A percentile compares a stretch with the other conserved stretches of the same genome.
These are phyloP conservation scores for Ochotona curzoniae DNA, from an alignment of 2,113 vertebrate genomes.

Conservation along the genomic window DNA sequence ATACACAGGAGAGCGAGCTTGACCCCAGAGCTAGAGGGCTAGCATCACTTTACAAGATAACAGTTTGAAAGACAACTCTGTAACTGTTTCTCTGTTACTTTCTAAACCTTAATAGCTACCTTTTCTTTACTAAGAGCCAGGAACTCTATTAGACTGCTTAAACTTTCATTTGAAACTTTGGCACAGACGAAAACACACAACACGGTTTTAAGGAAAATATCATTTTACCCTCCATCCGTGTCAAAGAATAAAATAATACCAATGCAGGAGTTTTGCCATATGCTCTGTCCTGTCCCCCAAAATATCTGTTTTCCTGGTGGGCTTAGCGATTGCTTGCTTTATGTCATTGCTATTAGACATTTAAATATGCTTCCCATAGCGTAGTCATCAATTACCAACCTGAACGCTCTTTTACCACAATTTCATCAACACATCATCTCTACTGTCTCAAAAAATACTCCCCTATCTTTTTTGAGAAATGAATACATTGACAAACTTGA, in stretches of 20 bases:
- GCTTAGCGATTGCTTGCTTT: background rate
- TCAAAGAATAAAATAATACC: background rate
- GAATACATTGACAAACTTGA: background rate
- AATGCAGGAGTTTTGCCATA: background rate
- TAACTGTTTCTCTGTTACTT: constrained; percentile 52
- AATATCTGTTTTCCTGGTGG: background rate
- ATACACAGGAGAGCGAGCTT: background rate
- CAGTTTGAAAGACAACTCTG: background rate
- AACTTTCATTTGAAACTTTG: constrained; percentile 58
- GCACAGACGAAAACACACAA: background rate
- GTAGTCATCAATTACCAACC: background rate
- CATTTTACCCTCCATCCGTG: background rate
- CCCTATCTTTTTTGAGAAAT: background rate
- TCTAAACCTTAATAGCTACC: constrained; percentile 39
- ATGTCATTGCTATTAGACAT: background rate
- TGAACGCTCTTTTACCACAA: background rate
- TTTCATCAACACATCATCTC: constrained; percentile 24
- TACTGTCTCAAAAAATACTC: too few relatives aligned
- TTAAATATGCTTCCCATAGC: background rate
- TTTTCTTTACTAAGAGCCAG: constrained; percentile 57
- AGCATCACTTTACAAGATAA: constrained; percentile 45
- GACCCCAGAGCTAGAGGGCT: constrained; percentile 23
- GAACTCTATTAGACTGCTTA: constrained; percentile 23
- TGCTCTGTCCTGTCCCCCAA: background rate
- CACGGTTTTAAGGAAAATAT: constrained; percentile 7